Evolutionary conservation across 2,797 vertebrate species (phyloP), one percentile per base, ranked within the genome.

Genomic region (Crypturellus tataupa): DNA sequence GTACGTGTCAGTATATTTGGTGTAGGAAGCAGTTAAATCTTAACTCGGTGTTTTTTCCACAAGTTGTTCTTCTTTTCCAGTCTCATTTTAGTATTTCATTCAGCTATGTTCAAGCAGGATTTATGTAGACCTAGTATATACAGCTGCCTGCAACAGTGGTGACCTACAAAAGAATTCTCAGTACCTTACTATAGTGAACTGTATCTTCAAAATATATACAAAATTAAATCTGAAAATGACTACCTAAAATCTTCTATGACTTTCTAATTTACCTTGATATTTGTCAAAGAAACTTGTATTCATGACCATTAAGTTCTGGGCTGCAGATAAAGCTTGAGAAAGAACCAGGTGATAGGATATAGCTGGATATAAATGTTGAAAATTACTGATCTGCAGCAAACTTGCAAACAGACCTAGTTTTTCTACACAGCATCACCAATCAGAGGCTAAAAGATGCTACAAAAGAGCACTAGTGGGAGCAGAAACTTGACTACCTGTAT

Each of bases 101-200:
- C 70, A 84, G 6, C 56, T 91, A 15, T 37, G 24, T 68, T 90
- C 56, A 42, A 68, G 39, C 33, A 91, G 53, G 47, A 82, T 91
- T 93, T 92, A 79, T 77, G 63, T 51, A 39, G 60, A 8, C 13
- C 46, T 79, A 84, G 83, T 67, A 84, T 60, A 91, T 58, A 73
- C 33, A 95, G 39, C 29, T 90, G 46, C 37, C 87, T 86, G 67
- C 37, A 72, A 46, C 27, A 82, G 86, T 90, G 60, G n/a, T 90
- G 85, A 94, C 56, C 80, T 82, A 29, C 11, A 25, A 72, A 89
- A 51, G 47, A 72, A 58, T 92, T 93, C 49, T 87, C 56, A 80
- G 24, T 64, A 46, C 24, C 12, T 69, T 76, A 11, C 19, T 73
- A 7, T 69, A 49, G n/a, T 40, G 42, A 89, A 37, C 4, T 77